These are phyloP conservation scores for Agrotis puta DNA, from an alignment of 2,888 invertebrate species.

Conservation along the genomic window DNA sequence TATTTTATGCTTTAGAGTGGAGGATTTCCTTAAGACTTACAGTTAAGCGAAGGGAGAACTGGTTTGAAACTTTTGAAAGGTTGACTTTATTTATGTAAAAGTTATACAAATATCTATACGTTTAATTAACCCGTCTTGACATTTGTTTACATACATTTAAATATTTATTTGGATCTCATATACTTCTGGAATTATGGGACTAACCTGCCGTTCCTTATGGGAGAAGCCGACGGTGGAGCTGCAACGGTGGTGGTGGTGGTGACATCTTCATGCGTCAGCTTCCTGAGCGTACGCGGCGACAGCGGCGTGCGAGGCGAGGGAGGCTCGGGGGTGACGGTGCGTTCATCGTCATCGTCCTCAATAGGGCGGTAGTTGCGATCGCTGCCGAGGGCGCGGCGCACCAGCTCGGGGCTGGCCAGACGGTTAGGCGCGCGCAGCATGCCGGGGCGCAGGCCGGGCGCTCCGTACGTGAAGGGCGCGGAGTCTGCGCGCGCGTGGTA, in stretches of 20 bases:
- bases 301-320: constrained; percentile 77
- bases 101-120: constrained; percentile 57
- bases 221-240: constrained; percentile 73
- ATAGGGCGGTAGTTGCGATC: constrained; percentile 83
- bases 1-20: constrained; percentile 41
- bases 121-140: constrained; percentile 38
- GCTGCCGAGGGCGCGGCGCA: constrained; percentile 93
- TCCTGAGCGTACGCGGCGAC: constrained; percentile 82
- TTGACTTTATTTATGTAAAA: constrained; percentile 67
- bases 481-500: constrained; percentile 98
- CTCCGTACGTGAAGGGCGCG: constrained; percentile 97
- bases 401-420: constrained; percentile 95
- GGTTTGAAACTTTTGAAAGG: constrained; percentile 73
- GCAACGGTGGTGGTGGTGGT: constrained; percentile 79
- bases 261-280: constrained; percentile 84
- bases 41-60: constrained; percentile 65
- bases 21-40: constrained; percentile 63
- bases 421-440: constrained; percentile 94
- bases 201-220: constrained; percentile 85
- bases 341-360: constrained; percentile 85
- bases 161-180: constrained; percentile 40
- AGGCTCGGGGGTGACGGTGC: constrained; percentile 81
- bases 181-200: constrained; percentile 52
- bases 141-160: constrained; percentile 52
- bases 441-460: constrained; percentile 90